Conservation (phyloP, 2,113 vertebrate genomes). For the Dipodomys merriami region DNA sequence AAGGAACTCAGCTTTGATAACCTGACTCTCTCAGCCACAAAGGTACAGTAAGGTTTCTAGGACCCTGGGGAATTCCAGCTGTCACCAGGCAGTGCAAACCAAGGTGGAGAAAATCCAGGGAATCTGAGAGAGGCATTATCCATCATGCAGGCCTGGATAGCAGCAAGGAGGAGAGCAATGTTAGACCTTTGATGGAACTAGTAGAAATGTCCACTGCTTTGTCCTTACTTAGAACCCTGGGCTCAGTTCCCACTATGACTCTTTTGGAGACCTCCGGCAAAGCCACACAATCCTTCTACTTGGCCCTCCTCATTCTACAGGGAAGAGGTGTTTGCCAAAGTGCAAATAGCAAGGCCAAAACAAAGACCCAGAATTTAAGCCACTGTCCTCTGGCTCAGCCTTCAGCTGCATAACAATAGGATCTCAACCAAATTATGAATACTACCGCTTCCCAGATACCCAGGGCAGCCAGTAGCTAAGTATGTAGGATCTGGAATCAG, state of each 20-base stretch:
- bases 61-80: conserved; percentile 68
- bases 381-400: not conserved
- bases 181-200: not conserved
- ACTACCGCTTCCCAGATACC: not conserved
- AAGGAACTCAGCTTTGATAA: conserved; percentile 39
- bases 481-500: not conserved
- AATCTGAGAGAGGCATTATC: conserved; percentile 20
- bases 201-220: not conserved
- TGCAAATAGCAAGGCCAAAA: not conserved
- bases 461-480: not conserved
- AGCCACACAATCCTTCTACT: not conserved
- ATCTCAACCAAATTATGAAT: not conserved
- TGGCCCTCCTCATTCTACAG: not conserved
- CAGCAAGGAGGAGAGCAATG: not conserved
- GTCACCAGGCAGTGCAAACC: conserved; percentile 51
- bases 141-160: not conserved
- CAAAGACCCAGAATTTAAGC: not conserved
- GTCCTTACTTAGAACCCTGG: not conserved
- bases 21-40: conserved; percentile 22
- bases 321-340: not conserved
- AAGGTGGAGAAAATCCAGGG: conserved; percentile 65
- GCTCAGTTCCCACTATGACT: not conserved
- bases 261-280: not conserved
- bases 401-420: not conserved
- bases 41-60: conserved; percentile 53